Evolutionary conservation across 2,888 invertebrate genomes (phyloP).

Genomic region (Tipula confusa): DNA sequence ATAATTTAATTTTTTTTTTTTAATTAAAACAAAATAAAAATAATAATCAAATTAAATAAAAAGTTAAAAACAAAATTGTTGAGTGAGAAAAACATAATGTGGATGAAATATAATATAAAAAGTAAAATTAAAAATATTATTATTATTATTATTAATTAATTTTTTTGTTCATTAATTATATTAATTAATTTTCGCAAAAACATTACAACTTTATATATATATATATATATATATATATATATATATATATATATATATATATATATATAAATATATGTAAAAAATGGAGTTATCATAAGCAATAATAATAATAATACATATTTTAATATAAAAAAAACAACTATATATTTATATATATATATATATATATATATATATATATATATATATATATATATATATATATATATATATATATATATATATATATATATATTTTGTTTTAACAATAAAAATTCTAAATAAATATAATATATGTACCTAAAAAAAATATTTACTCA

Average conservation of each 20-base stretch:
- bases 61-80: neutral
- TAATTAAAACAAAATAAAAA: neutral
- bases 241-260: neutral
- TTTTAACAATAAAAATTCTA: constrained; percentile 12
- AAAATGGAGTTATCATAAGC: neutral
- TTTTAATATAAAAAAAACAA: neutral
- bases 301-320: neutral
- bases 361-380: neutral
- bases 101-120: neutral
- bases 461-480: neutral
- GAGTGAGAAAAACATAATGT: neutral
- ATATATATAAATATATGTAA: neutral
- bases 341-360: neutral
- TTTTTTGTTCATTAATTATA: neutral
- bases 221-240: neutral
- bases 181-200: neutral
- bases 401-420: neutral
- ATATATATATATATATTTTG: neutral
- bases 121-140: neutral
- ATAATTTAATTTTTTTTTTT: neutral
- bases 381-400: neutral
- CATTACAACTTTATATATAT: neutral
- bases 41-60: neutral
- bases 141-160: constrained; percentile 6
- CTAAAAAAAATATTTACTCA: neutral